Evolutionary conservation across 2,888 invertebrate genomes (phyloP).

Genomic region (Xanthia togata): DNA sequence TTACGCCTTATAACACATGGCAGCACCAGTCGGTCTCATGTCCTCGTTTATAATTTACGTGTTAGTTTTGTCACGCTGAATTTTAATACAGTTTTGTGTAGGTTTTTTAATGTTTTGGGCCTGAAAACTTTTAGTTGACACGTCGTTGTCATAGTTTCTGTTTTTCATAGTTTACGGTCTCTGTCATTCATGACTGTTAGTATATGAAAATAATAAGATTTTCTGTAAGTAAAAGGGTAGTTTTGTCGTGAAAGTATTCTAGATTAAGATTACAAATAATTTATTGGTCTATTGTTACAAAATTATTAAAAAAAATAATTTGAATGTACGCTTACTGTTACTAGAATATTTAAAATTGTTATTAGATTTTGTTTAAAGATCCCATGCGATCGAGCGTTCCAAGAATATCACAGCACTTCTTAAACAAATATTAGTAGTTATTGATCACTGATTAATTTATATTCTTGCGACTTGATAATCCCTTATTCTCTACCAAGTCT

Average conservation of each 20-base stretch:
- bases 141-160: background rate
- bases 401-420: background rate
- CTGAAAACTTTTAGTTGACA: background rate
- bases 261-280: too few relatives aligned
- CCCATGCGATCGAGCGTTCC: background rate
- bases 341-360: too few relatives aligned
- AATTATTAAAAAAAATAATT: too few relatives aligned
- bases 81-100: conserved; percentile 32
- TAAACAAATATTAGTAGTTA: conserved; percentile 4
- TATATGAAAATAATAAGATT: background rate
- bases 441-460: conserved; percentile 24
- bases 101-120: conserved; percentile 6
- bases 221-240: background rate
- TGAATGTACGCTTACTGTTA: too few relatives aligned
- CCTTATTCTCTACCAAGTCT: conserved; percentile 5
- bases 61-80: conserved; percentile 37
- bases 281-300: too few relatives aligned
- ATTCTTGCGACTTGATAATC: background rate
- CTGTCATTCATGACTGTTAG: background rate
- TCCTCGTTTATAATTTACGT: conserved; percentile 32
- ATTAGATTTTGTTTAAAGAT: background rate
- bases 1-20: background rate
- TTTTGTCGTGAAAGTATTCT: background rate
- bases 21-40: conserved; percentile 3
- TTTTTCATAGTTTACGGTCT: background rate